These are phyloP conservation scores for Myoxocephalus aenaeus DNA, from an alignment of 2,797 vertebrate genomes.

Conservation along the genomic window DNA sequence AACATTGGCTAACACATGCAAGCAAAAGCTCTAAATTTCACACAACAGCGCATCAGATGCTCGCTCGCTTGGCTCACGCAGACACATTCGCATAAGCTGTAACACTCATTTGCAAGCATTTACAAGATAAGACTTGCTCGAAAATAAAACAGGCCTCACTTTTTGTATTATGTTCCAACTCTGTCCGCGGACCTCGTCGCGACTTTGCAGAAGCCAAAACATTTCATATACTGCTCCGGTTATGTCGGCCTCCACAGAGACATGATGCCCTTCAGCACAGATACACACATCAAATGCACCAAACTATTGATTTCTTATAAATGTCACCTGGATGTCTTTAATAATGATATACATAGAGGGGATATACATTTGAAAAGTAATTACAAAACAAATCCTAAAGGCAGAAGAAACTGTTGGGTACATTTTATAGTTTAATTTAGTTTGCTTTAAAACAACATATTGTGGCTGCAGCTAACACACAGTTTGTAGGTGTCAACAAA, in stretches of 20 bases:
- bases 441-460: background rate
- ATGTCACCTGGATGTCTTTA: conserved; percentile 28
- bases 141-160: conserved; percentile 23
- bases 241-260: conserved; percentile 6
- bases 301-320: conserved; percentile 24
- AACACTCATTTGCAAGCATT: conserved; percentile 26
- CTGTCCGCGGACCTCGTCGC: conserved; percentile 1
- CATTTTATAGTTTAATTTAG: background rate
- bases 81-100: background rate
- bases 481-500: background rate
- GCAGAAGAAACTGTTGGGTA: background rate
- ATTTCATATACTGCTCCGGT: conserved; percentile 15
- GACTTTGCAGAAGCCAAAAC: conserved; percentile 19
- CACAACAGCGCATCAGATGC: conserved; percentile 14
- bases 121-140: conserved; percentile 4
- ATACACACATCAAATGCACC: conserved; percentile 8
- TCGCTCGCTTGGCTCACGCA: conserved; percentile 11
- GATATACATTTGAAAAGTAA: background rate
- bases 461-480: background rate
- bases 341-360: background rate
- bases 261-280: conserved; percentile 2
- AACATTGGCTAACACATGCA: conserved; percentile 8
- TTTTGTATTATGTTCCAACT: conserved; percentile 5
- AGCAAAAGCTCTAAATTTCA: conserved; percentile 45
- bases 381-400: background rate